A percentile compares a stretch with the other conserved stretches of the same genome.
These are phyloP conservation scores for Chondrilla cf. caribensis DNA, from an alignment of 37 sponge, comb jelly and placozoan genomes.

Conservation along the genomic window DNA sequence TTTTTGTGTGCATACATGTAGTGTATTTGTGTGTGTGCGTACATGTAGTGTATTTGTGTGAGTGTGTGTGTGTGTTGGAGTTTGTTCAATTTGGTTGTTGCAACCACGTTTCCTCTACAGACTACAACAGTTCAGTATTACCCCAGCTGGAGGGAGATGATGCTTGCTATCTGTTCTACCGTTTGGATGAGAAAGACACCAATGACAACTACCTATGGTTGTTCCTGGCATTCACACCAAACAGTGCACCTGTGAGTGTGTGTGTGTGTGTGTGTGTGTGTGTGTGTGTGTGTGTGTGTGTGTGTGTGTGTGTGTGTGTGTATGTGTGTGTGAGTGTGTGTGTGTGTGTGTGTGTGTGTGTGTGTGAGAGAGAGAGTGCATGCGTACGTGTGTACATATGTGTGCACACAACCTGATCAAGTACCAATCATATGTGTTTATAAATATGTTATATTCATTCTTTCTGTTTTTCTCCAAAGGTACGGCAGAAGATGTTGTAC, in stretches of 20 bases:
- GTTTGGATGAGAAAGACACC: constrained; percentile 72
- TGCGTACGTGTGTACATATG: not conserved
- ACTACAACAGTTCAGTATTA: constrained; percentile 63
- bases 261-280: not conserved
- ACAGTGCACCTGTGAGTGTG: constrained; percentile 48
- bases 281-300: constrained; percentile 17
- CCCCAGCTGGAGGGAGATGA: constrained; percentile 59
- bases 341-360: constrained; percentile 28
- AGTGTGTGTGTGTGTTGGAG: too few relatives aligned
- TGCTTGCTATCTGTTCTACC: constrained; percentile 89
- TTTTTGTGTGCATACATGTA: too few relatives aligned
- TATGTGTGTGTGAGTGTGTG: constrained; percentile 22
- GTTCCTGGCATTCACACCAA: constrained; percentile 79
- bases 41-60: too few relatives aligned
- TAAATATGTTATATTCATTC: not conserved
- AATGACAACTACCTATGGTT: constrained; percentile 79
- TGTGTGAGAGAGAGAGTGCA: not conserved
- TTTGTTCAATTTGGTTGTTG: too few relatives aligned
- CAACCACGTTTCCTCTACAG: not conserved
- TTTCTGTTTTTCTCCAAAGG: constrained; percentile 37
- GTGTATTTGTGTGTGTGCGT: too few relatives aligned
- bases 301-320: constrained; percentile 21
- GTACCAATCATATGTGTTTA: not conserved
- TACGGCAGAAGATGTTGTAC: constrained; percentile 92
- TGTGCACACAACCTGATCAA: not conserved